A percentile compares a stretch with the other conserved stretches of the same genome.
Evolutionary conservation across 2,888 invertebrate genomes (phyloP).

Genomic region (Diaprepes abbreviatus): DNA sequence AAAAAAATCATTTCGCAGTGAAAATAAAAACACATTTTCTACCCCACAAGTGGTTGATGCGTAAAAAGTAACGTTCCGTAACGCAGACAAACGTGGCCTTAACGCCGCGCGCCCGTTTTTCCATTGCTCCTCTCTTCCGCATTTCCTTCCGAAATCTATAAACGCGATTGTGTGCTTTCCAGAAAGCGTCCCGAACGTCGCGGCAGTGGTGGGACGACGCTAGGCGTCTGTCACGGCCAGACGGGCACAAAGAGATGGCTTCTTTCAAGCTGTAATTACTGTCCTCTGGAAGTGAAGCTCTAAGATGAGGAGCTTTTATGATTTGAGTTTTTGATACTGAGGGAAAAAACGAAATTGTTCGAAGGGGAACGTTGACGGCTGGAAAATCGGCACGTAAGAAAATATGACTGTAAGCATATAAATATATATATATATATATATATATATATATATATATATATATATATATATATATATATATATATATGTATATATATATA

Average conservation of each 20-base stretch:
- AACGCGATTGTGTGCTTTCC: slow-evolving; percentile 50
- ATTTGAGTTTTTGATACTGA: slow-evolving; percentile 51
- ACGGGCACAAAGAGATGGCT: slow-evolving; percentile 64
- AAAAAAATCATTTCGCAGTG: too few relatives aligned
- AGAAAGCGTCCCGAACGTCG: slow-evolving; percentile 46
- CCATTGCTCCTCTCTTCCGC: slow-evolving; percentile 49
- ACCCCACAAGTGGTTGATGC: slow-evolving; percentile 23
- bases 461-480: too few relatives aligned
- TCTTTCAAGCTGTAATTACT: slow-evolving; percentile 65
- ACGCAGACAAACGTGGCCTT: background rate
- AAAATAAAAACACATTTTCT: too few relatives aligned
- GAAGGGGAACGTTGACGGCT: background rate
- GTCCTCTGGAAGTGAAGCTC: slow-evolving; percentile 62
- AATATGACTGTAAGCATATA: too few relatives aligned
- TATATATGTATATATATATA: too few relatives aligned
- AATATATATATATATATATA: too few relatives aligned
- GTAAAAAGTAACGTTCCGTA: slow-evolving; percentile 19
- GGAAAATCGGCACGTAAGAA: too few relatives aligned
- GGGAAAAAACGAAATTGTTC: slow-evolving; percentile 16
- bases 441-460: too few relatives aligned
- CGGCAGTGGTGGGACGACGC: slow-evolving; percentile 41
- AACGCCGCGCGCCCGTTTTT: slow-evolving; percentile 33
- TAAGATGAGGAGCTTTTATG: slow-evolving; percentile 55
- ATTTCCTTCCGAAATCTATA: slow-evolving; percentile 65
- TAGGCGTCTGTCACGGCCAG: slow-evolving; percentile 63